Evolutionary conservation across 2,797 vertebrate genomes (phyloP), one percentile per base, ranked within the genome.

Genomic region (Rhinatrema bivittatum): DNA sequence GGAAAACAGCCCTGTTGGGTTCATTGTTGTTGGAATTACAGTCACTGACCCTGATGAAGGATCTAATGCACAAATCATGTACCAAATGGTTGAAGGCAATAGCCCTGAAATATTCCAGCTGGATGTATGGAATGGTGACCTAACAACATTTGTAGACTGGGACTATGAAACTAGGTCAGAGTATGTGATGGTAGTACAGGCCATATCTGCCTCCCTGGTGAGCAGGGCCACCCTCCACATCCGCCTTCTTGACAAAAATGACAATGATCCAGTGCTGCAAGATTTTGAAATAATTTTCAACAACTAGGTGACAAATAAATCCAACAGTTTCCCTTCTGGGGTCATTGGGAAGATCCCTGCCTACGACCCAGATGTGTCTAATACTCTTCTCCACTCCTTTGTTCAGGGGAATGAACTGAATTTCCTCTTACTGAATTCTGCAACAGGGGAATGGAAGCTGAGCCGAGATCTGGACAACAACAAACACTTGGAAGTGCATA

Each of bases 251-350:
- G 96, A 99, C 53, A 84, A 94, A 59, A 99, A 99, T 0, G 96
- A 98, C 76, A 99, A 99, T 29, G 33, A 61, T 0, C 96, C 96
- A 0, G 75, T 90, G 39, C 70, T 99, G 56, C 80, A 90, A 4
- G 69, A 99, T 75, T 99, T 99, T 74, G 92, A 98, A 79, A 95
- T 99, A 27, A 88, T 99, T 46, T 99, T 99, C 70, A 99, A 99
- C 72, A 95, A 99, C 82, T 99, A 99, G 0, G 78, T 98, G 59
- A 97, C 94, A 51, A 97, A 97, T 61, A 97, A 95, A 53, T 97
- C 96, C 53, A 94, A 91, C 64, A 99, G 94, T 63, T 99, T 99
- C 53, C 96, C 96, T 2, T 75, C 86, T 0, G 93, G 95, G 0
- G 86, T 98, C 36, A 99, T 99, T 7, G 96, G 96, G 30, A 94